Percentiles rank a stretch among this genome's conserved stretches.
These are phyloP conservation scores for Euphonia xanthogaster DNA, from an alignment of 2,797 vertebrate species.

Conservation along the genomic window DNA sequence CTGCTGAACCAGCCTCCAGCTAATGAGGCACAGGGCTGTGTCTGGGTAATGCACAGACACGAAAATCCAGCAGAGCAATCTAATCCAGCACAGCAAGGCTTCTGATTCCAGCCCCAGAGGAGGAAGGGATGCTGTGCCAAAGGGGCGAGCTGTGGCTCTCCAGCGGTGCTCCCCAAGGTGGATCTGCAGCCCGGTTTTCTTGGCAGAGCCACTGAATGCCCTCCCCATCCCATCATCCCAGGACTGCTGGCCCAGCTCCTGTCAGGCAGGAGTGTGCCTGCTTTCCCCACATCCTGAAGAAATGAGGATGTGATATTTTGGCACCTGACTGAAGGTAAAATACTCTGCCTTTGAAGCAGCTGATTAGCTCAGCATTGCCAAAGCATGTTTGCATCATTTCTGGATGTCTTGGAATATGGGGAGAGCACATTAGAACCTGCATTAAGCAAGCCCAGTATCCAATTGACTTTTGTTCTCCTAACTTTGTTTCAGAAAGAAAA, in stretches of 20 bases:
- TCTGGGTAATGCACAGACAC: neutral
- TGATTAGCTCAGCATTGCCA: constrained; percentile 4
- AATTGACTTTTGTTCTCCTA: neutral
- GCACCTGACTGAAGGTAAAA: neutral
- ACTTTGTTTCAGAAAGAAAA: neutral
- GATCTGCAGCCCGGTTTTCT: neutral
- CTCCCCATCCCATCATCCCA: neutral
- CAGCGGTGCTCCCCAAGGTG: neutral
- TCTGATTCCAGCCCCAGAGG: neutral
- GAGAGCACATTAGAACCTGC: neutral
- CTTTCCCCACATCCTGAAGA: neutral
- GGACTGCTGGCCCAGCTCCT: neutral
- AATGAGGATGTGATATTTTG: neutral
- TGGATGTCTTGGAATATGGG: neutral
- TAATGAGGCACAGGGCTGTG: neutral
- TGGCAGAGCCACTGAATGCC: neutral
- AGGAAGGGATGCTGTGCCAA: neutral
- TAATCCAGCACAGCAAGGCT: neutral
- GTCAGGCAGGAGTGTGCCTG: neutral
- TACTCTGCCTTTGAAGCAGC: neutral
- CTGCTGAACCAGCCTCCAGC: neutral
- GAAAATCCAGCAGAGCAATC: neutral
- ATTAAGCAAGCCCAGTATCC: neutral
- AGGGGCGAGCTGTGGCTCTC: neutral
- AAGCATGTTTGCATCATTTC: neutral